These are phyloP conservation scores for Rhodeus uyekii DNA, from an alignment of 2,797 vertebrate species.

Conservation along the genomic window DNA sequence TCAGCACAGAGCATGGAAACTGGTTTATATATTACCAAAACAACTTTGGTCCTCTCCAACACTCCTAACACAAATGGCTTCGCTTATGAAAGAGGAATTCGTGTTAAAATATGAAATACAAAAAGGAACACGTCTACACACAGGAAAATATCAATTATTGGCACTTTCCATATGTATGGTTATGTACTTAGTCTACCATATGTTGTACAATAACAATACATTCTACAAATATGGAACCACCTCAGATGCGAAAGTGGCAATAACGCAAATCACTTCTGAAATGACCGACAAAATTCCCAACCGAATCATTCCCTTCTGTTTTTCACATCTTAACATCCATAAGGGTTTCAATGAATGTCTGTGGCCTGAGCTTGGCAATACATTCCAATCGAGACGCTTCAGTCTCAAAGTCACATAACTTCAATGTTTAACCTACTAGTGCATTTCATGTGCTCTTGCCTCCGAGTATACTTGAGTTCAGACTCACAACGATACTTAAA, in stretches of 20 bases:
- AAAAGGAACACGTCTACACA: constrained; percentile 76
- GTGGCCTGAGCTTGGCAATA: constrained; percentile 85
- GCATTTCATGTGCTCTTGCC: constrained; percentile 83
- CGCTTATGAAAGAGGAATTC: constrained; percentile 73
- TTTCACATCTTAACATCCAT: constrained; percentile 76
- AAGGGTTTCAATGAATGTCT: constrained; percentile 76
- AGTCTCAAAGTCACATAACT: constrained; percentile 75
- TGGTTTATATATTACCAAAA: constrained; percentile 71
- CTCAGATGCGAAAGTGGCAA: constrained; percentile 81
- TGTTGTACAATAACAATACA: constrained; percentile 79
- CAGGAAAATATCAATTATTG: constrained; percentile 77
- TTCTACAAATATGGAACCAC: constrained; percentile 80
- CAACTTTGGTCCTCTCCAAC: constrained; percentile 86
- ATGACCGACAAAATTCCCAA: constrained; percentile 67
- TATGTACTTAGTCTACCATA: constrained; percentile 73
- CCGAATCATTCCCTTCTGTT: constrained; percentile 72
- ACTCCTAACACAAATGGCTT: constrained; percentile 81
- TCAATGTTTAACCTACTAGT: constrained; percentile 80
- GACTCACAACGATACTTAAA: constrained; percentile 65
- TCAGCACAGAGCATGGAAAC: constrained; percentile 82
- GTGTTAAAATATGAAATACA: constrained; percentile 82
- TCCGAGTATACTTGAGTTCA: constrained; percentile 67
- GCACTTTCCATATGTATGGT: constrained; percentile 81
- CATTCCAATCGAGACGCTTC: constrained; percentile 79
- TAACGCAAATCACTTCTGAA: constrained; percentile 73